Conservation (phyloP, 2,113 vertebrate genomes). For the Chionomys nivalis region DNA sequence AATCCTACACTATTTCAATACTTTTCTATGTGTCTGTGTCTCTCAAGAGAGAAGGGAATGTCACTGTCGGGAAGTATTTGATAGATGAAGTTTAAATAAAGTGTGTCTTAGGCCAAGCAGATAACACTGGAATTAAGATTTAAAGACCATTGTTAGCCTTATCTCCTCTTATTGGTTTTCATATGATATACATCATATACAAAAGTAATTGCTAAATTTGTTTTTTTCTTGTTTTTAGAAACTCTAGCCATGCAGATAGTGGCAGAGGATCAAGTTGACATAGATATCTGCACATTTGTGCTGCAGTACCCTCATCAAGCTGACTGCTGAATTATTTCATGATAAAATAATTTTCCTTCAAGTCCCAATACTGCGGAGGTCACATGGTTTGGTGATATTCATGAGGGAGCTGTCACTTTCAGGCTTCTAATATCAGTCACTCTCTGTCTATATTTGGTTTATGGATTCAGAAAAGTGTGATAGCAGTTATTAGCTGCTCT, state of each 20-base stretch:
- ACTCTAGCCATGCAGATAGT: constrained; percentile 49
- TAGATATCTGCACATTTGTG: constrained; percentile 57
- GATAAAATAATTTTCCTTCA: constrained; percentile 85
- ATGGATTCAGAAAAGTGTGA: constrained; percentile 85
- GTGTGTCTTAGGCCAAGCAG: neutral
- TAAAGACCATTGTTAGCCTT: neutral
- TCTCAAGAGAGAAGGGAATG: constrained; percentile 1
- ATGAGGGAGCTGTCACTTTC: constrained; percentile 87
- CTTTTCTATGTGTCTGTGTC: neutral
- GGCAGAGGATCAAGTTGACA: constrained; percentile 58
- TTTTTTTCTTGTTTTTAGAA: constrained; percentile 48
- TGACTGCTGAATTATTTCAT: constrained; percentile 84
- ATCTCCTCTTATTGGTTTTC: neutral
- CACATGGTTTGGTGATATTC: constrained; percentile 84
- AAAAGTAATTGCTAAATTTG: constrained; percentile 30
- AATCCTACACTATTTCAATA: neutral
- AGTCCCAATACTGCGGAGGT: constrained; percentile 80
- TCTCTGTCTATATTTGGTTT: constrained; percentile 88
- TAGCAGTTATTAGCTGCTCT: constrained; percentile 89
- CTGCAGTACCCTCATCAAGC: constrained; percentile 71
- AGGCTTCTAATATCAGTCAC: constrained; percentile 86
- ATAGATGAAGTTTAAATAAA: constrained; percentile 41
- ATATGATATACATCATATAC: neutral
- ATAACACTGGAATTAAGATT: constrained; percentile 7
- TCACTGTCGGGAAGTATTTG: constrained; percentile 43